Percentiles rank a stretch among this genome's conserved stretches.
phyloP scores from a whole-genome alignment of 2,888 invertebrate species.

The Sarcophaga rosellei region DNA sequence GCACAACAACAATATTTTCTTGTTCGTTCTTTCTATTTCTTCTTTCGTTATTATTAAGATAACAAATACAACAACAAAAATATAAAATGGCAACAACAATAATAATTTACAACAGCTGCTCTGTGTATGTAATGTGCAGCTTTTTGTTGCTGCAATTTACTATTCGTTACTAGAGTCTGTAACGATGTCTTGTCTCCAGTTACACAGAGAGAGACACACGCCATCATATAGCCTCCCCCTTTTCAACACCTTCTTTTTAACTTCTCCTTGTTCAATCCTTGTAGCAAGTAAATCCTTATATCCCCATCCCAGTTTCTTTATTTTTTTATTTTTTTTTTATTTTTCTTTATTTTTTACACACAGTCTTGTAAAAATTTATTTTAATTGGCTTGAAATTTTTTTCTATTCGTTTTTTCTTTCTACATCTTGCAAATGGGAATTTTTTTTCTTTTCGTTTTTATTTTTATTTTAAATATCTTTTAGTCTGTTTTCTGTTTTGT shows the following conservation, averaged over 20 bases:
- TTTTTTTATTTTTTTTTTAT: slow-evolving; percentile 28
- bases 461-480: slow-evolving; percentile 39
- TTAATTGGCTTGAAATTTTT: slow-evolving; percentile 62
- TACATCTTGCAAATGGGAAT: slow-evolving; percentile 41
- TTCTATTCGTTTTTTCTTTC: slow-evolving; percentile 37
- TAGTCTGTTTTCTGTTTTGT: background rate
- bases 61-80: slow-evolving; percentile 48
- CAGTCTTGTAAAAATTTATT: slow-evolving; percentile 60
- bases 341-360: background rate
- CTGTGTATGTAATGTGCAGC: too few relatives aligned
- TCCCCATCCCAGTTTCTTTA: slow-evolving; percentile 49
- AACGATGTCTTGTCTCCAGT: slow-evolving; percentile 11
- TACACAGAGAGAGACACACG: slow-evolving; percentile 1
- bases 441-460: slow-evolving; percentile 2
- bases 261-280: slow-evolving; percentile 11
- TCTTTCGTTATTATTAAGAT: slow-evolving; percentile 47
- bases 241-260: slow-evolving; percentile 6
- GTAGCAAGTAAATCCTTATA: slow-evolving; percentile 49
- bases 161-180: slow-evolving; percentile 52
- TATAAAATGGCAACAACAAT: slow-evolving; percentile 28
- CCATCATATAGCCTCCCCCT: slow-evolving; percentile 4
- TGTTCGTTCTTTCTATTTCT: slow-evolving; percentile 3
- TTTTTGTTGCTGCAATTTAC: slow-evolving; percentile 53
- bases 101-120: slow-evolving; percentile 63
- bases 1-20: slow-evolving; percentile 1